A percentile compares a stretch with the other conserved stretches of the same genome.
Evolutionary conservation across 2,888 invertebrate genomes (phyloP).

Genomic region (Opisthograptis luteolata): DNA sequence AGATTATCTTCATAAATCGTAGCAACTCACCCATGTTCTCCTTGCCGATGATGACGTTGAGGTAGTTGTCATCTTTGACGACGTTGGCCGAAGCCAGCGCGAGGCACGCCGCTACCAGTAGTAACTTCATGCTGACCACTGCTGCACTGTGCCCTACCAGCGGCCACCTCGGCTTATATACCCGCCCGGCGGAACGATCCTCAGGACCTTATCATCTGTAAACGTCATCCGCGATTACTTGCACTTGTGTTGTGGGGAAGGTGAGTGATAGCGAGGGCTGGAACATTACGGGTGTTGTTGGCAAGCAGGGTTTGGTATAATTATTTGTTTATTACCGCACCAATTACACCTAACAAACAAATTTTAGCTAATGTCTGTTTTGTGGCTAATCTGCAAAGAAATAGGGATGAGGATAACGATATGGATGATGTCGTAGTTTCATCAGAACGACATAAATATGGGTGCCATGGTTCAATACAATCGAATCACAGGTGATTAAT

Average conservation of each 20-base stretch:
- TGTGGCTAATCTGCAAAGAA: too few relatives aligned
- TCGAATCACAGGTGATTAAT: too few relatives aligned
- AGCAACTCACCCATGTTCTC: conserved; percentile 64
- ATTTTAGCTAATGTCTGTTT: too few relatives aligned
- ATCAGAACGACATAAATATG: too few relatives aligned
- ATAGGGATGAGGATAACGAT: too few relatives aligned
- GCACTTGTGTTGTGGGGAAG: conserved; percentile 3
- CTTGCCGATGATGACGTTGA: conserved; percentile 58
- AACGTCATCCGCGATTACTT: neutral
- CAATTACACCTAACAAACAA: too few relatives aligned
- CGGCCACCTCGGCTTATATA: conserved; percentile 57
- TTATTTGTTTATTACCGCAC: too few relatives aligned
- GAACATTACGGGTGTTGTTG: too few relatives aligned
- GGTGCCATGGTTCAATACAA: too few relatives aligned
- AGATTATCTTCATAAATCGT: too few relatives aligned
- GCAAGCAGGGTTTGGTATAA: too few relatives aligned
- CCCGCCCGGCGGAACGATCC: conserved; percentile 19
- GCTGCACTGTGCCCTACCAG: conserved; percentile 48
- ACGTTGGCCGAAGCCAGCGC: conserved; percentile 64
- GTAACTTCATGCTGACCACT: conserved; percentile 55
- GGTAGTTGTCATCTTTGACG: conserved; percentile 56
- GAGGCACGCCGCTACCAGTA: conserved; percentile 57
- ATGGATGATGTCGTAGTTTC: too few relatives aligned
- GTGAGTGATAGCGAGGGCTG: conserved; percentile 1
- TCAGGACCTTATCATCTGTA: conserved; percentile 4